Evolutionary conservation across 2,888 invertebrate species (phyloP).

Genomic region (Pediacus dermestoides): DNA sequence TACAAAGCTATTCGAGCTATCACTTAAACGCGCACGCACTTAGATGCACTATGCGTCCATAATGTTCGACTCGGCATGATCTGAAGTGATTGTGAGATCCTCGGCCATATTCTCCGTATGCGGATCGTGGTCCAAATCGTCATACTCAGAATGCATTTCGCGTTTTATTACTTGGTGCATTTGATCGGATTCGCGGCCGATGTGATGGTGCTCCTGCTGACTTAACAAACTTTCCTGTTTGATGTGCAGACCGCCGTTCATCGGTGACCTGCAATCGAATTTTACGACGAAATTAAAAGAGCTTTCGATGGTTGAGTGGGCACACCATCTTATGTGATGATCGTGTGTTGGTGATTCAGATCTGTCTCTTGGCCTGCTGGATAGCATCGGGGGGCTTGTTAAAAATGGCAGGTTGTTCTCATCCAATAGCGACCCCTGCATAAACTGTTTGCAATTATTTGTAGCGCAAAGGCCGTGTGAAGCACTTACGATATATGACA

Average conservation of each 20-base stretch:
- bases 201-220: conserved; percentile 40
- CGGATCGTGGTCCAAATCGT: conserved; percentile 45
- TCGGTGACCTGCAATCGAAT: conserved; percentile 44
- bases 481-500: not conserved
- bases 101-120: conserved; percentile 46
- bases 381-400: conserved; percentile 41
- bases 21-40: too few species aligned
- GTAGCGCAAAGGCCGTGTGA: not conserved
- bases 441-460: conserved; percentile 32
- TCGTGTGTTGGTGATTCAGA: conserved; percentile 46
- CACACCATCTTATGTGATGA: conserved; percentile 44
- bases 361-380: conserved; percentile 42
- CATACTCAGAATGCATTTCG: conserved; percentile 48
- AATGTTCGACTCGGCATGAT: conserved; percentile 45
- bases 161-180: conserved; percentile 49
- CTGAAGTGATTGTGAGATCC: conserved; percentile 46
- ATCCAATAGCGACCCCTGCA: conserved; percentile 59
- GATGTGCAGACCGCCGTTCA: conserved; percentile 48
- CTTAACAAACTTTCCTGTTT: conserved; percentile 46
- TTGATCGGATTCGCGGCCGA: conserved; percentile 35
- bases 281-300: conserved; percentile 4
- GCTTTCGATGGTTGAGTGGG: too few species aligned
- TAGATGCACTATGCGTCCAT: conserved; percentile 49
- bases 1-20: too few species aligned
- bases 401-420: conserved; percentile 62